Evolutionary conservation across 2,797 vertebrate species (phyloP).

Genomic region (Anabas testudineus): DNA sequence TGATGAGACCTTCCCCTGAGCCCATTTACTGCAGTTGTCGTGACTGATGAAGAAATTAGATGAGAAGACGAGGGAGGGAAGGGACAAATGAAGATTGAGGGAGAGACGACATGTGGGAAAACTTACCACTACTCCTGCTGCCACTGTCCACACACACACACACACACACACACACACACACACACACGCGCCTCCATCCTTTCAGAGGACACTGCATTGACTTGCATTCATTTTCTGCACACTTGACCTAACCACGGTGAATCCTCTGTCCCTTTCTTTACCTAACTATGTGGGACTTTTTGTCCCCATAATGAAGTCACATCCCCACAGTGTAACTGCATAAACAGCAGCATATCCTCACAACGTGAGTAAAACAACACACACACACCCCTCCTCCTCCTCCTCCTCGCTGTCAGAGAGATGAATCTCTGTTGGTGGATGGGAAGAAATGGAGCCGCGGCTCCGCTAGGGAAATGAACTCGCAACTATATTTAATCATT

Average conservation of each 20-base stretch:
- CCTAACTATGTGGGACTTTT: no score
- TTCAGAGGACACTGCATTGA: no score
- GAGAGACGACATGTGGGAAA: slow-evolving; percentile 35
- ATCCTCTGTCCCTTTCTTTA: no score
- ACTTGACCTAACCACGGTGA: no score
- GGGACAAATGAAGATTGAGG: slow-evolving; percentile 42
- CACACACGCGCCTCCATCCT: neutral
- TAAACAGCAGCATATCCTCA: neutral
- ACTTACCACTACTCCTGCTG: slow-evolving; percentile 33
- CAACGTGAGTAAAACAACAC: neutral
- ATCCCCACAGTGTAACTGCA: no score
- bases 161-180: slow-evolving; percentile 3
- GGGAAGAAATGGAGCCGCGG: slow-evolving; percentile 51
- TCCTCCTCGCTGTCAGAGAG: slow-evolving; percentile 48
- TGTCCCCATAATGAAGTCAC: no score
- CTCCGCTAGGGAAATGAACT: slow-evolving; percentile 65
- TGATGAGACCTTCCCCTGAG: slow-evolving; percentile 36
- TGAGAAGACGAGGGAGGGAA: slow-evolving; percentile 32
- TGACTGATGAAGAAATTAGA: slow-evolving; percentile 41
- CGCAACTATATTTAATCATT: slow-evolving; percentile 60
- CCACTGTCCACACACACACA: neutral
- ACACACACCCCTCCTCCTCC: neutral
- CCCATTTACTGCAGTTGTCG: slow-evolving; percentile 33
- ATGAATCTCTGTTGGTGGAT: slow-evolving; percentile 55
- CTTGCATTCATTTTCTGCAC: no score